Evolutionary conservation across 2,797 vertebrate species (phyloP).

Genomic region (Halcyon smyrnensis): DNA sequence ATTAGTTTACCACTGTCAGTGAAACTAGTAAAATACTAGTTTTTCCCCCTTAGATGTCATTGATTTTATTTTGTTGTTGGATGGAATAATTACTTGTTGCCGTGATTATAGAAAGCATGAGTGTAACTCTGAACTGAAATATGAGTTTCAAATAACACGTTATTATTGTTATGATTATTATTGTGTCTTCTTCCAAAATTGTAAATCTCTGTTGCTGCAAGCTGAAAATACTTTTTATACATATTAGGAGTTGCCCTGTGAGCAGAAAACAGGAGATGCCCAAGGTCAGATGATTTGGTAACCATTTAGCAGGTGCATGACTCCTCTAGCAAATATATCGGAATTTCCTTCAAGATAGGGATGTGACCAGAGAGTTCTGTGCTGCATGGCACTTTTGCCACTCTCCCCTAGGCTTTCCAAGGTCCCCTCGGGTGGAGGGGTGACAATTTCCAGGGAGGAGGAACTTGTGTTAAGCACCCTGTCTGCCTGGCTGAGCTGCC

Average conservation of each 20-base stretch:
- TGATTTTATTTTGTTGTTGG: conserved; percentile 1
- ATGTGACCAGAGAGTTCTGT: not conserved
- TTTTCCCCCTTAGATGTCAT: not conserved
- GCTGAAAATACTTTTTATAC: not conserved
- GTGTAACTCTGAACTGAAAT: not conserved
- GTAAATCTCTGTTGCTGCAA: not conserved
- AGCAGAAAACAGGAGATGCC: not conserved
- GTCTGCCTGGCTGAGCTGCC: not conserved
- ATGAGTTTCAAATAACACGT: not conserved
- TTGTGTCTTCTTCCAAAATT: not conserved
- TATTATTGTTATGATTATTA: not conserved
- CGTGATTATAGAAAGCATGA: not conserved
- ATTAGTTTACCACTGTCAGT: not conserved
- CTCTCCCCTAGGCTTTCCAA: not conserved
- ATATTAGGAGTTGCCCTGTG: not conserved
- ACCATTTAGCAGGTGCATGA: not conserved
- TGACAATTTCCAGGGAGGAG: not conserved
- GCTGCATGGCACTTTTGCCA: not conserved
- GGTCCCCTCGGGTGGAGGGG: too few relatives aligned
- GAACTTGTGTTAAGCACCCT: not conserved
- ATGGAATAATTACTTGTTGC: conserved; percentile 4
- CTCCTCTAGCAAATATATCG: not conserved
- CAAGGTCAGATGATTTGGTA: not conserved
- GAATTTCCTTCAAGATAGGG: not conserved
- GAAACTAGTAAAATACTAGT: conserved; percentile 2